Percentiles rank a stretch among this genome's conserved stretches.
Evolutionary conservation across 2,797 vertebrate species (phyloP).

Genomic region (Enteromius thamalakanensis): DNA sequence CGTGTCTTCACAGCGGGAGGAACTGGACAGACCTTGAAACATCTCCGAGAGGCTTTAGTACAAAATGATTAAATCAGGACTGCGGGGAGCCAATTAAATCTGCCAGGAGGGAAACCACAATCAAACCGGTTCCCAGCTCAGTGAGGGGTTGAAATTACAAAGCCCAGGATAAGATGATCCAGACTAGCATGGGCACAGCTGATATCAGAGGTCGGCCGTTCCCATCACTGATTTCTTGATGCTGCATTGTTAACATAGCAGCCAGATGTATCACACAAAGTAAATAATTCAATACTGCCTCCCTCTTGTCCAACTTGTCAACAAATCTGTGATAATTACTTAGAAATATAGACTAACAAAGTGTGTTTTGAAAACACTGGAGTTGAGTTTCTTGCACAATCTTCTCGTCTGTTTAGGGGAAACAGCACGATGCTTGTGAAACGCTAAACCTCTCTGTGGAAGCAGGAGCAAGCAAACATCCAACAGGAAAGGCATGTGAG

Average conservation of each 20-base stretch:
- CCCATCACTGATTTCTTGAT: constrained; percentile 15
- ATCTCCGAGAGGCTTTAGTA: constrained; percentile 6
- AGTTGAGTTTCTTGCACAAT: constrained; percentile 63
- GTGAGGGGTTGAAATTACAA: constrained; percentile 10
- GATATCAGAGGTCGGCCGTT: constrained; percentile 5
- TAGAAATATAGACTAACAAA: constrained; percentile 16
- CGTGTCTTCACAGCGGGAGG: background rate
- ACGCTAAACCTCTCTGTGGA: constrained; percentile 67
- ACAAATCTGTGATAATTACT: constrained; percentile 28
- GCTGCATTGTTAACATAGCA: constrained; percentile 21
- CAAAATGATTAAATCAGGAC: constrained; percentile 34
- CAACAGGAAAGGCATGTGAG: constrained; percentile 49
- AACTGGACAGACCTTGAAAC: constrained; percentile 29
- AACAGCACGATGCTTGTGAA: constrained; percentile 74
- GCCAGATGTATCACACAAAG: constrained; percentile 22
- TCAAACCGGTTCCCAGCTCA: constrained; percentile 33
- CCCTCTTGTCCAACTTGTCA: constrained; percentile 24
- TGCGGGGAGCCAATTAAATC: constrained; percentile 27
- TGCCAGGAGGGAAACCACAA: constrained; percentile 12
- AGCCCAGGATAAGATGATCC: constrained; percentile 16
- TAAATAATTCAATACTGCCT: constrained; percentile 22
- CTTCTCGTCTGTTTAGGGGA: constrained; percentile 67
- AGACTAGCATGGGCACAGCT: constrained; percentile 3
- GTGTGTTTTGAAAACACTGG: background rate
- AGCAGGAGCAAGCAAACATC: constrained; percentile 62